Base-by-base conservation (phyloP, 2,888 invertebrate genomes). In the Keiferia lycopersicella region DNA sequence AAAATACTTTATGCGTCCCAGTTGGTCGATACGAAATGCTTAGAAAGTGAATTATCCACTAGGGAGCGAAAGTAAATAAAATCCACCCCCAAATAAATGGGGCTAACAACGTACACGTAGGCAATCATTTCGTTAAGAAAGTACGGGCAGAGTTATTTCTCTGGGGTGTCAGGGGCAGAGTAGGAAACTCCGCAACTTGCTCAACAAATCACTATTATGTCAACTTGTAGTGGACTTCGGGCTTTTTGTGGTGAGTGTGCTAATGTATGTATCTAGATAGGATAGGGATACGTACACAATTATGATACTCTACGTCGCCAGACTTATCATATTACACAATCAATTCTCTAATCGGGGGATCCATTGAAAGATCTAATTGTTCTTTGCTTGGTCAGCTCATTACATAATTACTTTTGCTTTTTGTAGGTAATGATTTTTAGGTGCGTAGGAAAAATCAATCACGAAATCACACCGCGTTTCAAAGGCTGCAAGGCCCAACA, bases 91-190 rank as follows among this genome's bases (percentile, higher is more conserved):
- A 86, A 87, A 88, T 88, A 90, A 88, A 89, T 86, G 86, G 83
- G 78, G 78, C 87, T 88, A 88, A 89, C 87, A 87, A 88, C 82
- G 80, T 84, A 81, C 88, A 91, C 87, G 88, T 88, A 88, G 86
- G 87, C 88, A 89, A 90, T 91, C 88, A 89, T 91, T 90, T 88
- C 87, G 88, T 88, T 89, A 90, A 88, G 87, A 87, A 88, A 88
- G 82, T 87, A 84, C 81, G 80, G 81, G 83, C 75, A 72, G 80
- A 88, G 82, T 87, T 89, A 89, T 90, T 90, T 90, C 84, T 84
- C 86, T 71, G 71, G 86, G 85, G 85, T 80, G 81, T 80, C 78
- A 75, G 78, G 71, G 71, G 70, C 53, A 22, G 57, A 58, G 63
- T 51, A 50, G 77, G 76, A 76, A 76, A 74, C 69, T 68, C 71